These are phyloP conservation scores for Hypolimnas misippus DNA, from an alignment of 2,888 invertebrate species.

Conservation along the genomic window DNA sequence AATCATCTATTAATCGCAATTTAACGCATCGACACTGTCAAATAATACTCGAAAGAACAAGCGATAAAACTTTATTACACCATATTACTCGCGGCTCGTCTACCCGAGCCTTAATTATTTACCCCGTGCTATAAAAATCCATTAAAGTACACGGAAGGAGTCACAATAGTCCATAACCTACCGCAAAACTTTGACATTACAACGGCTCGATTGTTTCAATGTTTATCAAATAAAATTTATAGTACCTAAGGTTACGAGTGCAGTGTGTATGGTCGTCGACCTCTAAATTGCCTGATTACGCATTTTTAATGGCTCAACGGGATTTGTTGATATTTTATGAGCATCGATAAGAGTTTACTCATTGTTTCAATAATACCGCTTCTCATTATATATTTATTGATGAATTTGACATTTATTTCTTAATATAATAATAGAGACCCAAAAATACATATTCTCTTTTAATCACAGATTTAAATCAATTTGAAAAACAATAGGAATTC, in stretches of 20 bases:
- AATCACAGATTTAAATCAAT: too few relatives aligned
- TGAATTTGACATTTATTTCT: conserved; percentile 12
- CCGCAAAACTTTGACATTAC: conserved; percentile 76
- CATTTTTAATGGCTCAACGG: conserved; percentile 73
- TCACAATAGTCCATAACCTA: conserved; percentile 69
- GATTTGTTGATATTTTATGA: conserved; percentile 70
- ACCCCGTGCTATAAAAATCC: conserved; percentile 41
- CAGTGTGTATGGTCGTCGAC: conserved; percentile 71
- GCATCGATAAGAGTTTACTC: conserved; percentile 44
- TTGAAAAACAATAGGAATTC: too few relatives aligned
- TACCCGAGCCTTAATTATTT: conserved; percentile 35
- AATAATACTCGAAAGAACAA: conserved; percentile 76
- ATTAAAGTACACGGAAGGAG: conserved; percentile 62
- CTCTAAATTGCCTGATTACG: conserved; percentile 77
- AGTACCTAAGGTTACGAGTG: conserved; percentile 65
- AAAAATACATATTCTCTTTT: not conserved
- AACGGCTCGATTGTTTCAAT: conserved; percentile 72
- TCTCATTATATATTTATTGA: conserved; percentile 24
- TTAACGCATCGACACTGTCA: conserved; percentile 78
- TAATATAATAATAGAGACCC: not conserved
- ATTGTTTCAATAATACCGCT: conserved; percentile 32
- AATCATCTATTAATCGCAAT: conserved; percentile 80
- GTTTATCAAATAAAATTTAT: conserved; percentile 78
- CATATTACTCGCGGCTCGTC: conserved; percentile 27
- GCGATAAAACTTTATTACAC: conserved; percentile 70